phyloP scores from a whole-genome alignment of 2,797 vertebrate genomes.

The Argya squamiceps region DNA sequence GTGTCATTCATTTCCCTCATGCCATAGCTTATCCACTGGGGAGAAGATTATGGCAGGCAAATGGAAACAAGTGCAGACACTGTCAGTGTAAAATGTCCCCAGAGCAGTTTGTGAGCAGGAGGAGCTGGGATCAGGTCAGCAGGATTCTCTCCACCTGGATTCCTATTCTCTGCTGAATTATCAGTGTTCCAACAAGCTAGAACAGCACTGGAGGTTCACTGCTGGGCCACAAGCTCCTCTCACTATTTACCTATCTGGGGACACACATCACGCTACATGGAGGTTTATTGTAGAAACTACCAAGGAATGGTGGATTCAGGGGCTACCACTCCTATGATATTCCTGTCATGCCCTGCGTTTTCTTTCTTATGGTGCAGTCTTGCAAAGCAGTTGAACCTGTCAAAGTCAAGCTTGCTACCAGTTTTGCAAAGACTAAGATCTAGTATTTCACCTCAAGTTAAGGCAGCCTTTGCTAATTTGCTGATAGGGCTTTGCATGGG shows the following conservation, averaged over 20 bases:
- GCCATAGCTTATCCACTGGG: background rate
- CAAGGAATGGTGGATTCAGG: background rate
- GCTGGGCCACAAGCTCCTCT: background rate
- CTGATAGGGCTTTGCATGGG: background rate
- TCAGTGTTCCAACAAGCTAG: background rate
- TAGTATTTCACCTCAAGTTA: background rate
- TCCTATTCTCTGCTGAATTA: background rate
- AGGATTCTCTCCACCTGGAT: background rate
- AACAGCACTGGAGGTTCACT: background rate
- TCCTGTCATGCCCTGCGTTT: background rate
- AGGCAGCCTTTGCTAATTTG: background rate
- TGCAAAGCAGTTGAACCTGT: background rate
- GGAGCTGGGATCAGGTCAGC: background rate
- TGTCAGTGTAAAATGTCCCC: background rate
- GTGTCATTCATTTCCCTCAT: background rate
- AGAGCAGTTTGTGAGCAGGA: background rate
- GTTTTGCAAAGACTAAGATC: background rate
- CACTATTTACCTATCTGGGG: background rate
- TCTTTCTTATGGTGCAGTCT: background rate
- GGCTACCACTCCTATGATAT: background rate
- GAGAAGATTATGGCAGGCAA: conserved; percentile 1
- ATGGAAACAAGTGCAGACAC: background rate
- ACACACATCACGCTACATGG: background rate
- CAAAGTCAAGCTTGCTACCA: background rate
- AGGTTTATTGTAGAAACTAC: background rate